Evolutionary conservation across 1,140 invertebrate genomes (phyloP).

Genomic region (Polypedilum vanderplanki): DNA sequence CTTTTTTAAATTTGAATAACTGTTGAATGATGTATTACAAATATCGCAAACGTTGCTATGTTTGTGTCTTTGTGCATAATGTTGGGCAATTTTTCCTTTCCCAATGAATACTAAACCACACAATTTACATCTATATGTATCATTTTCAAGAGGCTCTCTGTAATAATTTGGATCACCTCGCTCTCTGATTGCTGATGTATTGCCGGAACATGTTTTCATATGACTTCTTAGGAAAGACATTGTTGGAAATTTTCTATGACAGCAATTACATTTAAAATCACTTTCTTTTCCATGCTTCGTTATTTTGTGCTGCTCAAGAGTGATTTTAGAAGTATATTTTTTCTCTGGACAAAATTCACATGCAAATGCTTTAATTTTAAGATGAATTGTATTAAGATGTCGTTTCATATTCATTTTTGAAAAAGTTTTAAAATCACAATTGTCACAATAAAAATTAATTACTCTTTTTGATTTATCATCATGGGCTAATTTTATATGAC

Average conservation of each 20-base stretch:
- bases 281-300: background rate
- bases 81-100: background rate
- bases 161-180: background rate
- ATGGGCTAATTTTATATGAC: background rate
- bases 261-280: background rate
- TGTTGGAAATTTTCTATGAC: background rate
- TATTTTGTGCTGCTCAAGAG: background rate
- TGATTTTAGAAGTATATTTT: background rate
- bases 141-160: background rate
- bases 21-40: background rate
- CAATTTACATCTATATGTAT: background rate
- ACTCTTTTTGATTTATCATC: background rate
- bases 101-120: background rate
- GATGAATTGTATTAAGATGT: background rate
- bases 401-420: background rate
- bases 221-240: background rate
- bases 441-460: background rate
- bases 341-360: background rate
- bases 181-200: background rate
- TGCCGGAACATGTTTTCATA: background rate
- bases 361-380: background rate
- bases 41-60: background rate
- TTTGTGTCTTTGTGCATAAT: background rate
- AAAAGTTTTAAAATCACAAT: constrained; percentile 7
- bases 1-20: background rate